These are phyloP conservation scores for Microcebus tavaratra DNA, from an alignment of 2,113 vertebrate species.

Conservation along the genomic window DNA sequence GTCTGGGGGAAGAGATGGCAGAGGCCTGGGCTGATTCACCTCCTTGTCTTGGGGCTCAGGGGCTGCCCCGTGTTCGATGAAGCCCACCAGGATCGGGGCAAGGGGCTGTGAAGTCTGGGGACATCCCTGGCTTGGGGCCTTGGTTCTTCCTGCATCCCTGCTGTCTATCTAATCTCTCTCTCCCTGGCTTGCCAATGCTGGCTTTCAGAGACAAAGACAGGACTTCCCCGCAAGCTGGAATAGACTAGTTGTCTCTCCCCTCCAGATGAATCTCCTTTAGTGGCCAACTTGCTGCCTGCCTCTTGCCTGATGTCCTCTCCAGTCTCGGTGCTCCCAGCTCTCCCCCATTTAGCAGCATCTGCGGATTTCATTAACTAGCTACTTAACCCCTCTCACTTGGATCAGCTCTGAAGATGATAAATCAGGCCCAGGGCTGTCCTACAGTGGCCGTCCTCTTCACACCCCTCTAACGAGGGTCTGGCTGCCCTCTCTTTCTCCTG, in stretches of 20 bases:
- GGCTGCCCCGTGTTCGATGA: constrained; percentile 8
- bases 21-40: not conserved
- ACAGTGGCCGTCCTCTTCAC: constrained; percentile 46
- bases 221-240: not conserved
- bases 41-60: not conserved
- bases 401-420: constrained; percentile 81
- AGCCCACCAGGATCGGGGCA: not conserved
- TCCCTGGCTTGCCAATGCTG: not conserved
- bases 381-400: constrained; percentile 79
- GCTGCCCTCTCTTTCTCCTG: not conserved
- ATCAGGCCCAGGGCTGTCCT: constrained; percentile 70
- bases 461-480: constrained; percentile 67
- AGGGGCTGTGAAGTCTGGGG: not conserved
- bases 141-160: not conserved
- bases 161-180: not conserved
- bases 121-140: not conserved
- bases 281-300: constrained; percentile 37
- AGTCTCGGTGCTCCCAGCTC: constrained; percentile 35
- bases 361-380: constrained; percentile 80
- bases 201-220: not conserved
- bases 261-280: constrained; percentile 28
- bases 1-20: not conserved
- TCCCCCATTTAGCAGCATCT: constrained; percentile 77
- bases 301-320: constrained; percentile 36
- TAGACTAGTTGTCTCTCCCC: not conserved